Percentiles rank a stretch among this genome's conserved stretches.
Conservation (phyloP, 2,888 invertebrate genomes). For the Lithosia quadra region DNA sequence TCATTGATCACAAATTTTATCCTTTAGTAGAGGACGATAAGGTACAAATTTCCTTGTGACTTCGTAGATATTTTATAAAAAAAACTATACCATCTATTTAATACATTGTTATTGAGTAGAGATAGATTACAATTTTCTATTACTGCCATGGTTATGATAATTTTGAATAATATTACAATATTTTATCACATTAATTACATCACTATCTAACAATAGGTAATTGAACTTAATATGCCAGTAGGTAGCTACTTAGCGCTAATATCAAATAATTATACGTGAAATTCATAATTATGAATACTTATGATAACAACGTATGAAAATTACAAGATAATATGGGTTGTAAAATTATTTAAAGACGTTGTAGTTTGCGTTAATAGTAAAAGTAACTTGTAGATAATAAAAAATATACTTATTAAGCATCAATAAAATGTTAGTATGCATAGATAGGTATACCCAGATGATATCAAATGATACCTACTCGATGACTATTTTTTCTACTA, state of each 20-base stretch:
- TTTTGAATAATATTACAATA: constrained; percentile 7
- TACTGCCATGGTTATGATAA: constrained; percentile 10
- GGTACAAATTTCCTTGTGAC: constrained; percentile 34
- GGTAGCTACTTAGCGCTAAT: not conserved
- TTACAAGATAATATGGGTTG: not conserved
- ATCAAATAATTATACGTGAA: not conserved
- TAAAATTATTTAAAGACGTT: not conserved
- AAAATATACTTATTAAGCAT: not conserved
- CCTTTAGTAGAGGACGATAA: constrained; percentile 22
- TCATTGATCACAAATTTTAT: constrained; percentile 26
- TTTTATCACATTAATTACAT: not conserved
- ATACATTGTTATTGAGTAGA: constrained; percentile 38
- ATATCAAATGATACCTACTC: too few species aligned
- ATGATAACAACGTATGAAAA: not conserved
- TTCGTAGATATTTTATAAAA: not conserved
- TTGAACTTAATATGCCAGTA: not conserved
- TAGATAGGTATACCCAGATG: not conserved
- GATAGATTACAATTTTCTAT: constrained; percentile 16
- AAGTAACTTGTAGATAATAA: not conserved
- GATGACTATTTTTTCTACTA: not conserved
- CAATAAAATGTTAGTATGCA: not conserved
- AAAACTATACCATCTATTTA: not conserved
- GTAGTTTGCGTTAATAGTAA: not conserved
- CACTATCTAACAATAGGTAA: constrained; percentile 8
- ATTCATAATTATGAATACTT: constrained; percentile 2